Evolutionary conservation across 37 sponge, comb jelly and placozoan species (phyloP).

Genomic region (Oscarella lobularis): DNA sequence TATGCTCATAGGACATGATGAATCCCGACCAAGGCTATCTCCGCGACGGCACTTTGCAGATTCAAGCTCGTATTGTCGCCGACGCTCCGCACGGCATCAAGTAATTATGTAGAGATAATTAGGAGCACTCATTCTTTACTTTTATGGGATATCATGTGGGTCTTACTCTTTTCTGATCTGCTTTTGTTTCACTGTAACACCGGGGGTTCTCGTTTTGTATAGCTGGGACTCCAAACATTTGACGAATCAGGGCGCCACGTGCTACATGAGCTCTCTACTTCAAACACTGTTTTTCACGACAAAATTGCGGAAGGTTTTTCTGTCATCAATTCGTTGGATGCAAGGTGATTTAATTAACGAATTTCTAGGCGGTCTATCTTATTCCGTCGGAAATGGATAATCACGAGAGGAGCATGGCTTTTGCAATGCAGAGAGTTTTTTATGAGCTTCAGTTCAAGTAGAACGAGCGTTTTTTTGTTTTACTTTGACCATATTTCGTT

Average conservation of each 20-base stretch:
- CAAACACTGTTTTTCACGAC: slow-evolving; percentile 92
- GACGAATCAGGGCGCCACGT: slow-evolving; percentile 99
- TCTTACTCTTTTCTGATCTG: too few species aligned
- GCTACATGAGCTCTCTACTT: slow-evolving; percentile 99
- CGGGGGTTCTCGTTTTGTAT: not conserved
- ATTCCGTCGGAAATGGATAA: slow-evolving; percentile 96
- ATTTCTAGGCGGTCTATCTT: slow-evolving; percentile 95
- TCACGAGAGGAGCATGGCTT: slow-evolving; percentile 74
- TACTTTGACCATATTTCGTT: too few species aligned
- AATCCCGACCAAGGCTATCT: slow-evolving; percentile 66
- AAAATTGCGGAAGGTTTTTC: slow-evolving; percentile 68
- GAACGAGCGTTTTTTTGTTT: too few species aligned
- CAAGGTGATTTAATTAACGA: too few species aligned
- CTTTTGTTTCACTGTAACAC: not conserved
- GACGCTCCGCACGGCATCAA: slow-evolving; percentile 97
- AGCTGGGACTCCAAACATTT: slow-evolving; percentile 97
- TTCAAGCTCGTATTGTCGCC: slow-evolving; percentile 70
- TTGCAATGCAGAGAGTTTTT: slow-evolving; percentile 94
- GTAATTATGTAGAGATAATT: too few species aligned
- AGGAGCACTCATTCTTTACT: too few species aligned
- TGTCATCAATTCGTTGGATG: too few species aligned
- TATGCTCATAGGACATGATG: slow-evolving; percentile 41
- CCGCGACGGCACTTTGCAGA: slow-evolving; percentile 39
- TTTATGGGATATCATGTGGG: too few species aligned
- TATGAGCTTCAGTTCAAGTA: slow-evolving; percentile 91